Evolutionary conservation across 2,888 invertebrate species (phyloP).

Genomic region (Drosophila hamatofila): DNA sequence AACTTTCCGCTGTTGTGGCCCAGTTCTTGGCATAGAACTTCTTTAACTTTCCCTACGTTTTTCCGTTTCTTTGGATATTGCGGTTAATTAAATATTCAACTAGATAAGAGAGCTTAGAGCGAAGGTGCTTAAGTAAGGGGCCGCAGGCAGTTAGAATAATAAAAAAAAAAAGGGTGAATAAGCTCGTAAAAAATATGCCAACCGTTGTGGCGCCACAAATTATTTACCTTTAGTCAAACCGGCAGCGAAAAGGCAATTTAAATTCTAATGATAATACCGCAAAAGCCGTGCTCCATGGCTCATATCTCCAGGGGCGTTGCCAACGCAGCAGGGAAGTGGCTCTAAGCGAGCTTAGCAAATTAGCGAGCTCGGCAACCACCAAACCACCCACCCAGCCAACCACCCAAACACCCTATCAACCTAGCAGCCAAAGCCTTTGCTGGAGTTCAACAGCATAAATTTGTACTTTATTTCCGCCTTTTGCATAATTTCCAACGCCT

Average conservation of each 20-base stretch:
- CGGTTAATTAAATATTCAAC: constrained; percentile 77
- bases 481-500: constrained; percentile 69
- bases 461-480: constrained; percentile 75
- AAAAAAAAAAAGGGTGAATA: constrained; percentile 56
- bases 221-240: constrained; percentile 65
- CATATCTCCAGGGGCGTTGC: constrained; percentile 35
- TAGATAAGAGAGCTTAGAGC: constrained; percentile 69
- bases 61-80: constrained; percentile 43
- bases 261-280: constrained; percentile 79
- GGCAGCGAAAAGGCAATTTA: constrained; percentile 73
- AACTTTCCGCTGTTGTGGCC: constrained; percentile 55
- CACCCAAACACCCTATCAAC: constrained; percentile 1
- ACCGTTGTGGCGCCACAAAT: constrained; percentile 66
- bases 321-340: constrained; percentile 36
- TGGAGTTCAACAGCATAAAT: constrained; percentile 57
- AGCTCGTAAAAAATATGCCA: constrained; percentile 78
- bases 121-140: constrained; percentile 63
- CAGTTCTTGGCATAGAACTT: constrained; percentile 49
- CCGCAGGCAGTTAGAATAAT: constrained; percentile 32
- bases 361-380: constrained; percentile 66
- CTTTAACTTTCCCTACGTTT: constrained; percentile 33
- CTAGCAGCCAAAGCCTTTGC: constrained; percentile 28
- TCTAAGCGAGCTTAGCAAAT: constrained; percentile 73
- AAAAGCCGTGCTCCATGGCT: constrained; percentile 49
- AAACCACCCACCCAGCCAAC: constrained; percentile 4